These are phyloP conservation scores for Drosophila kokeensis DNA, from an alignment of 2,888 invertebrate species.

Conservation along the genomic window DNA sequence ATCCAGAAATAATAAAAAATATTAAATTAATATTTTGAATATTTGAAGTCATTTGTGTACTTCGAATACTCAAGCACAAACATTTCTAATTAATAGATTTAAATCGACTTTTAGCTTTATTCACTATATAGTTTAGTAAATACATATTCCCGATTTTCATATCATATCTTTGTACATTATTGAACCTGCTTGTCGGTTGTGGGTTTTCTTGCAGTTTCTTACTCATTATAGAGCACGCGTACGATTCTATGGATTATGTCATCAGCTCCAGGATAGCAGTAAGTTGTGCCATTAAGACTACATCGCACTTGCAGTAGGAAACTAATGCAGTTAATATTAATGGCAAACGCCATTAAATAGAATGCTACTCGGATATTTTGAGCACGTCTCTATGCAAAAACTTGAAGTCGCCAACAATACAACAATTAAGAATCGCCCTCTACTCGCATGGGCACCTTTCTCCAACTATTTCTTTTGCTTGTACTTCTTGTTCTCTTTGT, in stretches of 20 bases:
- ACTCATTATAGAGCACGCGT: neutral
- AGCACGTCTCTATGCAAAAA: slow-evolving; percentile 61
- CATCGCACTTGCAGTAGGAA: slow-evolving; percentile 38
- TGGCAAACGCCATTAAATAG: slow-evolving; percentile 44
- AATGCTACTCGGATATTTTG: slow-evolving; percentile 59
- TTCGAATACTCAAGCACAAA: neutral
- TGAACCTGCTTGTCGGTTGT: neutral
- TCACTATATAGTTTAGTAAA: neutral
- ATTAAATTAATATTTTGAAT: neutral
- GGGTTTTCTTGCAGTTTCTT: neutral
- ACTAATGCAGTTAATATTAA: slow-evolving; percentile 50
- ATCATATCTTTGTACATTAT: neutral
- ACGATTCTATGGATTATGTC: slow-evolving; percentile 11
- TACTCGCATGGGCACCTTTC: slow-evolving; percentile 24
- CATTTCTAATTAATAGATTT: neutral
- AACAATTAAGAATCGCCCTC: slow-evolving; percentile 64
- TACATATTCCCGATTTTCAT: neutral
- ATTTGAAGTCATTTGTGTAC: neutral
- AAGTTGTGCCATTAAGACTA: slow-evolving; percentile 38
- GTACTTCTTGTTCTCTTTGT: neutral
- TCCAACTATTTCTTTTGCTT: slow-evolving; percentile 8
- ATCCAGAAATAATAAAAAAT: neutral
- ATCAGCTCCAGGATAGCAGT: slow-evolving; percentile 20
- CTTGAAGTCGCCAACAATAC: slow-evolving; percentile 55
- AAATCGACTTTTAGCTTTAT: neutral